Evolutionary conservation across 2,888 invertebrate genomes (phyloP).

Genomic region (Tipula lateralis): DNA sequence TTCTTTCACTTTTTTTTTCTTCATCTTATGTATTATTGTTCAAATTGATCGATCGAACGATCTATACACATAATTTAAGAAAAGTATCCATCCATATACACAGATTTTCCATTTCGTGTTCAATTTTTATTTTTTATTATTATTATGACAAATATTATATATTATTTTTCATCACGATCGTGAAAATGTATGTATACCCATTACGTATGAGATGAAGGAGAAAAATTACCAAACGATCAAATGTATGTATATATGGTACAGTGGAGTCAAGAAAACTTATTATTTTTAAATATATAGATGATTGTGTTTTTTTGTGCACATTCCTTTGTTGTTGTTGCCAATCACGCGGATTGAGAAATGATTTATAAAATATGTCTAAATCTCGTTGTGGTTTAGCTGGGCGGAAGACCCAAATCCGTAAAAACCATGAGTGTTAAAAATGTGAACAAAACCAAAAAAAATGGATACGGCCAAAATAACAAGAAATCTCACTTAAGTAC

Average conservation of each 20-base stretch:
- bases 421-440: too few relatives aligned
- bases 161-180: constrained; percentile 29
- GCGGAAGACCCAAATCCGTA: too few relatives aligned
- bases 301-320: neutral
- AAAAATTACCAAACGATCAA: constrained; percentile 7
- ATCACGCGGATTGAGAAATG: neutral
- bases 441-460: too few relatives aligned
- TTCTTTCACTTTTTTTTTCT: constrained; percentile 16
- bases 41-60: constrained; percentile 21
- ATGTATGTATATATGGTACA: neutral
- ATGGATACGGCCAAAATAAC: too few relatives aligned
- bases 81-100: neutral
- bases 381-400: too few relatives aligned
- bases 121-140: neutral
- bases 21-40: neutral
- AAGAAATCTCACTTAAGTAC: too few relatives aligned
- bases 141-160: constrained; percentile 29
- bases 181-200: neutral
- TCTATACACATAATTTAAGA: constrained; percentile 27
- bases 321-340: neutral
- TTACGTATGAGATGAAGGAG: neutral
- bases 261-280: neutral
- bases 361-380: neutral
- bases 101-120: constrained; percentile 12
- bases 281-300: neutral